A percentile compares a stretch with the other conserved stretches of the same genome.
Conservation (phyloP, 2,888 invertebrate species). For the Acanthococcus lagerstroemiae region DNA sequence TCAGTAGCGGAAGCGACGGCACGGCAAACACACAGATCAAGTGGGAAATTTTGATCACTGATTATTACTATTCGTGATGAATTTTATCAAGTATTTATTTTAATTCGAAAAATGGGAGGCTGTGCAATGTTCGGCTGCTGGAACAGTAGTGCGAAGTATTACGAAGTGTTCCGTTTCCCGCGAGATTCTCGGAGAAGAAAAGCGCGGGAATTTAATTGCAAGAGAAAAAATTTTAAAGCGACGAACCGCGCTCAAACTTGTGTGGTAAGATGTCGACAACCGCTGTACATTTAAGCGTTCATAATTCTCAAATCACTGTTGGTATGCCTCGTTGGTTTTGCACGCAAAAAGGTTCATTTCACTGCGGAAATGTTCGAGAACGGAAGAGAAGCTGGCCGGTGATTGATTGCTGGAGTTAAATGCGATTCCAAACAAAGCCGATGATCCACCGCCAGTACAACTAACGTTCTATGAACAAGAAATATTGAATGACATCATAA, state of each 20-base stretch:
- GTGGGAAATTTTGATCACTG: too few species aligned
- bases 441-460: background rate
- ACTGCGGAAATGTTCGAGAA: background rate
- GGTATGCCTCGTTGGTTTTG: background rate
- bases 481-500: too few species aligned
- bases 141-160: background rate
- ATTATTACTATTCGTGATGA: too few species aligned
- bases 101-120: slow-evolving; percentile 1
- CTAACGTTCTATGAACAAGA: too few species aligned
- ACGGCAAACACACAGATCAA: too few species aligned
- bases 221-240: background rate
- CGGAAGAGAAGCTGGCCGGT: background rate
- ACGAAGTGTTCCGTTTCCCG: slow-evolving; percentile 6
- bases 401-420: background rate
- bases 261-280: background rate
- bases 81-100: too few species aligned
- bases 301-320: background rate
- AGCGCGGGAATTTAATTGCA: slow-evolving; percentile 4
- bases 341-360: background rate
- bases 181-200: background rate
- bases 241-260: background rate
- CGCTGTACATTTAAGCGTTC: too few species aligned
- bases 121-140: background rate
- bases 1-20: too few species aligned
- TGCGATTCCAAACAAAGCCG: background rate